phyloP scores from a whole-genome alignment of 2,113 vertebrate genomes.

The Caloenas nicobarica region DNA sequence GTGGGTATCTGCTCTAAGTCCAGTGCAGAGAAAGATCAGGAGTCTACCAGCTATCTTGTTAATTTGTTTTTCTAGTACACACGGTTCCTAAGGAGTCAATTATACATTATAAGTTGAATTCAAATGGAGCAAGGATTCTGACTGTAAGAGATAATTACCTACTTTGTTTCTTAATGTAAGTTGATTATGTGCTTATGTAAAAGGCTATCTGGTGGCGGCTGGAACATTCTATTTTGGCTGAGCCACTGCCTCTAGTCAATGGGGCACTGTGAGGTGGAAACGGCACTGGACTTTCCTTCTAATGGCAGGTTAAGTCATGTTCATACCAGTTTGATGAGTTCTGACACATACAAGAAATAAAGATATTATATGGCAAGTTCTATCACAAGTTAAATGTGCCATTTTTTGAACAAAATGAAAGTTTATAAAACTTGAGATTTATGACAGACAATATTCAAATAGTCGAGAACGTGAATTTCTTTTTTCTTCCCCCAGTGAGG shows the following conservation, averaged over 20 bases:
- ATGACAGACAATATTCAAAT: not conserved
- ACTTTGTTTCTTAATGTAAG: conserved; percentile 35
- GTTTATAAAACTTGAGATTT: not conserved
- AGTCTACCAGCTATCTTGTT: not conserved
- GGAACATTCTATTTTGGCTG: not conserved
- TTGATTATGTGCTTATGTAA: conserved; percentile 49
- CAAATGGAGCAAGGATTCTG: not conserved
- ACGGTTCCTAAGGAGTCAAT: not conserved
- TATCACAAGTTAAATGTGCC: not conserved
- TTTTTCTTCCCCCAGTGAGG: not conserved
- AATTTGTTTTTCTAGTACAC: not conserved
- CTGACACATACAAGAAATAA: not conserved
- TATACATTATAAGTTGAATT: not conserved
- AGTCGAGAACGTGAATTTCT: not conserved
- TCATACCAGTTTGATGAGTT: not conserved
- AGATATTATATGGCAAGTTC: not conserved
- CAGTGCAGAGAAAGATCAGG: not conserved
- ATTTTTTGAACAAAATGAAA: not conserved
- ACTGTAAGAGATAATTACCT: not conserved
- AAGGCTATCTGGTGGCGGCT: not conserved
- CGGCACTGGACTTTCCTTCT: not conserved
- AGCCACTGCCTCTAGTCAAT: not conserved
- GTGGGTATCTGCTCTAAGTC: fast-evolving
- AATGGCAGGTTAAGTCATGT: fast-evolving
- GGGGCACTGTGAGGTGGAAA: not conserved